Conservation (phyloP, 2,797 vertebrate species). For the Protonibea diacanthus region DNA sequence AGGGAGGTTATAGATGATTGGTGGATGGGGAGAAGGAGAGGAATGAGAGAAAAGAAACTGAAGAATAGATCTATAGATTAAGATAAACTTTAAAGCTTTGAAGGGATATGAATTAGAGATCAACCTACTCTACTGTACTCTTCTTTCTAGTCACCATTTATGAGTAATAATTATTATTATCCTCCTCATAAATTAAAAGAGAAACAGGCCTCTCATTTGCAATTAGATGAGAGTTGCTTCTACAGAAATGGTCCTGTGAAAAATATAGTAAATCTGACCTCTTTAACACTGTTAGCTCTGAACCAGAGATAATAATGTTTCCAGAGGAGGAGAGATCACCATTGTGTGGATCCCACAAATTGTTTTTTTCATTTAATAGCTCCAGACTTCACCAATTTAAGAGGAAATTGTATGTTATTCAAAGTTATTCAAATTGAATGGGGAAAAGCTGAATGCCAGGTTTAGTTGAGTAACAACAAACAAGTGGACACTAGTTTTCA, state of each 20-base stretch:
- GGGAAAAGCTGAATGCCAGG: background rate
- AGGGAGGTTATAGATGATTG: background rate
- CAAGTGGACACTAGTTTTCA: background rate
- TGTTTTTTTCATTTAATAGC: background rate
- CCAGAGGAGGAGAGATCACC: background rate
- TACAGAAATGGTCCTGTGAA: background rate
- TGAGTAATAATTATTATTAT: constrained; percentile 7
- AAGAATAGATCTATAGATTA: background rate
- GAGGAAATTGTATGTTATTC: background rate
- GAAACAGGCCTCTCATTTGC: background rate
- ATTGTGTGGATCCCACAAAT: background rate
- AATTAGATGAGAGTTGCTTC: background rate
- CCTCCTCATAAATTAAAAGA: background rate
- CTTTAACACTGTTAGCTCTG: background rate
- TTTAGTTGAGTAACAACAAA: background rate
- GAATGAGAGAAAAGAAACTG: background rate
- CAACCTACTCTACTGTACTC: background rate
- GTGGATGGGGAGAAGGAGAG: background rate
- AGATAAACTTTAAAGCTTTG: background rate
- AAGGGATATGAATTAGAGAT: background rate
- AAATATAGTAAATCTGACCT: background rate
- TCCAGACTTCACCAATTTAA: background rate
- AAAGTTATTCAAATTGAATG: background rate
- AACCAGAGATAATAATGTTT: background rate
- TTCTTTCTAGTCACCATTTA: background rate